Conservation (phyloP, 2,113 vertebrate species). For the Sinocyclocheilus maitianheensis region DNA sequence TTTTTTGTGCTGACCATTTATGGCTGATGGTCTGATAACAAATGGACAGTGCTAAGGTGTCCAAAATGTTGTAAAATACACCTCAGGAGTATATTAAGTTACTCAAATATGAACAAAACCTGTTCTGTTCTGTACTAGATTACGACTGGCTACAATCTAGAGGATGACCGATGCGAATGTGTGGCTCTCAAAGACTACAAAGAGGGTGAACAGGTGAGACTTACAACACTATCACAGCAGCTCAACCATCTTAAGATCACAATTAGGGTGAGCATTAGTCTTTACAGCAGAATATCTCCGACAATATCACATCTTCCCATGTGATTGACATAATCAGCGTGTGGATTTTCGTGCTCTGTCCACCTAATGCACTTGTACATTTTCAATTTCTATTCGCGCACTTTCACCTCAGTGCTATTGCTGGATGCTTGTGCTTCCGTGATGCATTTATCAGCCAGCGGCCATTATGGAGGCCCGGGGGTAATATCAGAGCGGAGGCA, state of each 20-base stretch:
- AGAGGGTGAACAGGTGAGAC: constrained; percentile 87
- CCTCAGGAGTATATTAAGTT: neutral
- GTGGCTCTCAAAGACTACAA: constrained; percentile 92
- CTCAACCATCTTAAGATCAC: neutral
- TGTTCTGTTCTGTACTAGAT: constrained; percentile 76
- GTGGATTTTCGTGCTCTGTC: neutral
- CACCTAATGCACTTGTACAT: neutral
- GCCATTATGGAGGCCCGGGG: constrained; percentile 46
- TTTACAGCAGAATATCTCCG: neutral
- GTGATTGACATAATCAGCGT: neutral
- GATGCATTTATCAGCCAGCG: constrained; percentile 47
- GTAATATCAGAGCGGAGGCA: constrained; percentile 50
- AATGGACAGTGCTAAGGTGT: neutral
- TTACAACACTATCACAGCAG: neutral
- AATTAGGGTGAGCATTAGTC: neutral
- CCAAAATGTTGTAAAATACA: neutral
- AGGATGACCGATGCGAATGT: constrained; percentile 97
- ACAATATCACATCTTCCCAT: neutral
- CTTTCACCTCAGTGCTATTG: neutral
- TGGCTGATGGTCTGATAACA: neutral
- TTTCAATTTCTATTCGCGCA: neutral
- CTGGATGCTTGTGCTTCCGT: neutral
- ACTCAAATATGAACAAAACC: neutral
- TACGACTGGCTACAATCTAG: constrained; percentile 97
- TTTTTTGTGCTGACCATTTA: neutral